A percentile compares a stretch with the other conserved stretches of the same genome.
These are phyloP conservation scores for Capitella teleta DNA, from an alignment of 1,140 invertebrate species.

Conservation along the genomic window DNA sequence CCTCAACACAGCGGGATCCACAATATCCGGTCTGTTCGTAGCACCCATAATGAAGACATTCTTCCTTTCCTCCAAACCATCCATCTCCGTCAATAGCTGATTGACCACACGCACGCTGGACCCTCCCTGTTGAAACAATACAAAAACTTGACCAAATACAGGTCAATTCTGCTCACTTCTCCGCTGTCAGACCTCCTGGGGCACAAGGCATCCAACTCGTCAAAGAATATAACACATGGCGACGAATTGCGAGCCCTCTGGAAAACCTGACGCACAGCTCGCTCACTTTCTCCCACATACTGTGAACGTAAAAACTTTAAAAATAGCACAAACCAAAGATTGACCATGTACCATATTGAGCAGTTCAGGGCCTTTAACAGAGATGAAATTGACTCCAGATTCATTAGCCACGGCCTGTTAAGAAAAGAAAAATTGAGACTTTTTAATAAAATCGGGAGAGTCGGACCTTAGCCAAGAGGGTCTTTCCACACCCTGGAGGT, in stretches of 20 bases:
- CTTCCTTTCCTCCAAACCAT: conserved; percentile 79
- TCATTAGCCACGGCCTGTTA: conserved; percentile 80
- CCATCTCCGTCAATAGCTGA: conserved; percentile 97
- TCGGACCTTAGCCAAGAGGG: conserved; percentile 72
- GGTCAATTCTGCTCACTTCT: conserved; percentile 42
- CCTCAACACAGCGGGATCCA: conserved; percentile 88
- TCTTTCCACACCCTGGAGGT: conserved; percentile 87
- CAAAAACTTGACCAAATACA: not conserved
- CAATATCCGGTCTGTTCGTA: conserved; percentile 91
- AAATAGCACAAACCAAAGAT: too few relatives aligned
- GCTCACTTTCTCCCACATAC: conserved; percentile 99
- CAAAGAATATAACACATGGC: conserved; percentile 99
- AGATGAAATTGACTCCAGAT: conserved; percentile 91
- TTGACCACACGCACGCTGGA: conserved; percentile 73
- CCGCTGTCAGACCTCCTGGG: conserved; percentile 68
- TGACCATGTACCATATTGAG: conserved; percentile 83
- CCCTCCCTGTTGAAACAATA: conserved; percentile 44
- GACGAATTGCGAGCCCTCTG: conserved; percentile 83
- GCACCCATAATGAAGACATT: conserved; percentile 88
- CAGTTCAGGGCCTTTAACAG: conserved; percentile 91
- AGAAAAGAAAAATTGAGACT: not conserved
- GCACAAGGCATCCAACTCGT: conserved; percentile 95
- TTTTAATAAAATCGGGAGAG: too few relatives aligned
- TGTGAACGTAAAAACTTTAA: too few relatives aligned
- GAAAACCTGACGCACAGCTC: conserved; percentile 88